Evolutionary conservation across 2,113 vertebrate genomes (phyloP), one percentile per base, ranked within the genome.

Genomic region (Neolamprologus kungweensis): DNA sequence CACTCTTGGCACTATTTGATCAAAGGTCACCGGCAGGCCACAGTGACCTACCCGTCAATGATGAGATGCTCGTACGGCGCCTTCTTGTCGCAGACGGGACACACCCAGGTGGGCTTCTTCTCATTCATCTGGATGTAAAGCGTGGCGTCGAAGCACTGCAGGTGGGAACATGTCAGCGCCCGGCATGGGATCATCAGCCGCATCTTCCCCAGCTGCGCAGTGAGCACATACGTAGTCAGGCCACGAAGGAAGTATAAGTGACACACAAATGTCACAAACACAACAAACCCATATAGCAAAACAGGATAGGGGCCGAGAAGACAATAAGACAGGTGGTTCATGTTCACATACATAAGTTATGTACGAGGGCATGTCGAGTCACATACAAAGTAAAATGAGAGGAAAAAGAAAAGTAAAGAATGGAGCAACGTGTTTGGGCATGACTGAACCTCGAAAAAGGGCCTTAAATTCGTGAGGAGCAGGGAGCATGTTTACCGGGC

Each of bases 41-140:
- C 31, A 35, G 14, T 6, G 95, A 94, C 92, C 23, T 75, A 99
- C 99, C 99, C 99, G 68, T 99, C 99, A 33, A 99, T 99, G 87
- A 99, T 99, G 91, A 99, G 98, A 71, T 98, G 98, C 63, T 99
- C 98, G 1, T 99, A 99, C 1, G 99, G 99, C 40, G 98, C 99
- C 87, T 99, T 99, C 94, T 99, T 99, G 96, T 99, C 98, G 85
- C 98, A 99, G 73, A 99, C 99, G 4, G 99, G 99, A 94, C 98
- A 99, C 21, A 99, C 98, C 98, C 99, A 99, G 54, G 98, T 99
- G 80, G 99, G 98, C 53, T 99, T 99, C 95, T 99, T 99, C 94
- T 99, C 99, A 3, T 99, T 99, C 99, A 99, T 99, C 86, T 99
- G 99, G 92, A 99, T 98, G 58, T 99, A 99, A 5, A 99, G 97